A percentile compares a stretch with the other conserved stretches of the same genome.
phyloP scores from a whole-genome alignment of 1,140 invertebrate genomes.

The Ceratoteleas bidentatus region DNA sequence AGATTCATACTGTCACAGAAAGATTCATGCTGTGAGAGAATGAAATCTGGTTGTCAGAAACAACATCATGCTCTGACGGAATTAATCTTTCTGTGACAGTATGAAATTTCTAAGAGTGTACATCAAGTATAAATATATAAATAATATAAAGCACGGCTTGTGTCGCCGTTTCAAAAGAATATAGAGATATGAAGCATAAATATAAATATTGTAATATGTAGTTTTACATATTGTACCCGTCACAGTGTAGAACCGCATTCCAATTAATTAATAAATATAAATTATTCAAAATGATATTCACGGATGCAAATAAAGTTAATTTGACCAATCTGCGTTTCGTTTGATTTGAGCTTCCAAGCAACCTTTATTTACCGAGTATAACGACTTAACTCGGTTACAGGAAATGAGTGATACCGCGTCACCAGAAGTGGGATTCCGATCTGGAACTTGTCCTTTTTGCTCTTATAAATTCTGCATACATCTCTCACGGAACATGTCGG shows the following conservation, averaged over 20 bases:
- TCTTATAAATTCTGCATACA: too few species aligned
- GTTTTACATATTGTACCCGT: constrained; percentile 81
- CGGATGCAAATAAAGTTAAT: constrained; percentile 75
- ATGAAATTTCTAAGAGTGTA: too few species aligned
- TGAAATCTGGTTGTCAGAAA: too few species aligned
- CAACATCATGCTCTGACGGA: too few species aligned
- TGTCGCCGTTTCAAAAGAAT: constrained; percentile 52
- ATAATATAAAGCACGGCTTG: constrained; percentile 59
- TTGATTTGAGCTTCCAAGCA: constrained; percentile 40
- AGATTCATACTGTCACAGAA: too few species aligned
- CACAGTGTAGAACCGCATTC: constrained; percentile 80
- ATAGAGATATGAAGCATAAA: constrained; percentile 68
- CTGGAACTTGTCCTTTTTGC: too few species aligned
- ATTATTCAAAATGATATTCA: constrained; percentile 57
- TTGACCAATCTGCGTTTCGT: constrained; percentile 70
- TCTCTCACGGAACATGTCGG: too few species aligned
- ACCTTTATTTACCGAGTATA: constrained; percentile 7
- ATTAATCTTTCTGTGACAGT: too few species aligned
- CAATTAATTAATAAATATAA: constrained; percentile 76
- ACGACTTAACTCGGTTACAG: background rate
- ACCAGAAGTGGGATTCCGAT: too few species aligned
- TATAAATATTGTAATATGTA: constrained; percentile 78
- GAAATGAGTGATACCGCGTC: too few species aligned
- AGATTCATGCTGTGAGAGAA: too few species aligned
- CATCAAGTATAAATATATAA: constrained; percentile 65